Percentiles rank a stretch among this genome's conserved stretches.
Conservation (phyloP, 1,140 invertebrate species). For the Bombus superbus region DNA sequence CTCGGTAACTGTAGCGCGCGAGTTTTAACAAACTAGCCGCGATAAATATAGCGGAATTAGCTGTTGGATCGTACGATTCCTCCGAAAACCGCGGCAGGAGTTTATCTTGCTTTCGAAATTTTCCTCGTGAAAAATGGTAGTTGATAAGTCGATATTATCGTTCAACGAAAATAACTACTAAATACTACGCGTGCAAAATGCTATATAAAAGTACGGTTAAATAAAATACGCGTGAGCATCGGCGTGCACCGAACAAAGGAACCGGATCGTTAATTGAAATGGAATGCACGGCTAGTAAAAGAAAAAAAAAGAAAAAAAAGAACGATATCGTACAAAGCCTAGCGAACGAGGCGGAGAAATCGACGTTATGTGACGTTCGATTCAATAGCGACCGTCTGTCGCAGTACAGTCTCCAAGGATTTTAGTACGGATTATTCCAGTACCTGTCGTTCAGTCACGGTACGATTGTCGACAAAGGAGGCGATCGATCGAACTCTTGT, state of each 20-base stretch:
- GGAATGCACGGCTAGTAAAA: slow-evolving; percentile 31
- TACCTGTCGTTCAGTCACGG: slow-evolving; percentile 58
- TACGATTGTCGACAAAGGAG: slow-evolving; percentile 59
- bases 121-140: not conserved
- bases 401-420: slow-evolving; percentile 59
- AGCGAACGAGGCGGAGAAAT: slow-evolving; percentile 61
- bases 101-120: not conserved
- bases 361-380: slow-evolving; percentile 67
- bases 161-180: not conserved
- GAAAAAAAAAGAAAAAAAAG: slow-evolving; percentile 33
- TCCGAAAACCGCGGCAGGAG: not conserved
- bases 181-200: not conserved
- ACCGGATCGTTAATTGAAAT: slow-evolving; percentile 37
- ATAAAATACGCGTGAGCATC: slow-evolving; percentile 9
- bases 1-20: not conserved
- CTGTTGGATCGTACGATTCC: not conserved
- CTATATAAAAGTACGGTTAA: not conserved
- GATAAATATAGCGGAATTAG: slow-evolving; percentile 28
- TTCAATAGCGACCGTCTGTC: slow-evolving; percentile 57
- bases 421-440: slow-evolving; percentile 66
- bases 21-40: slow-evolving; percentile 3
- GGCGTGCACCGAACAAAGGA: not conserved
- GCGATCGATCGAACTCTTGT: slow-evolving; percentile 46
- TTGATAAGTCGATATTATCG: not conserved
- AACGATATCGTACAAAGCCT: slow-evolving; percentile 28